Evolutionary conservation across 1,140 invertebrate genomes (phyloP).

Genomic region (Drosophila mojavensis): DNA sequence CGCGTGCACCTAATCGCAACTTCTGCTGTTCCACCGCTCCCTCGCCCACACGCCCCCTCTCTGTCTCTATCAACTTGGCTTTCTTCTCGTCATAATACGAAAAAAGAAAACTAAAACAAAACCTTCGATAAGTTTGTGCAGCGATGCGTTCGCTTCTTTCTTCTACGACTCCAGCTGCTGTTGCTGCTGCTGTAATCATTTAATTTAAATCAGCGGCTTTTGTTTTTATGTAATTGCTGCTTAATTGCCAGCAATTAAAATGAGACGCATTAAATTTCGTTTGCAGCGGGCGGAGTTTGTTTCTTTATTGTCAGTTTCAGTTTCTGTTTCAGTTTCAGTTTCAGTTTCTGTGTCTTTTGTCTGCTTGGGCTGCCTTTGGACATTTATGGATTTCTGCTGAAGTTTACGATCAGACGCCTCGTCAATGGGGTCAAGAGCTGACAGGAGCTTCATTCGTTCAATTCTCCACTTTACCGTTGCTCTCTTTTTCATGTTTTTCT

Average conservation of each 20-base stretch:
- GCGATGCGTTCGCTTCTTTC: conserved; percentile 47
- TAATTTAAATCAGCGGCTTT: conserved; percentile 69
- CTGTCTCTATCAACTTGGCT: conserved; percentile 23
- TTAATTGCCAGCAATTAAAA: conserved; percentile 77
- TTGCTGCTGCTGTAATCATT: conserved; percentile 68
- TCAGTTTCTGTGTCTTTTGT: conserved; percentile 6
- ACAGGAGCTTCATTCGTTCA: conserved; percentile 48
- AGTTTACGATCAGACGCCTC: conserved; percentile 37
- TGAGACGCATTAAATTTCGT: conserved; percentile 57
- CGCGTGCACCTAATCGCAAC: conserved; percentile 69
- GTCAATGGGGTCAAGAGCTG: conserved; percentile 72
- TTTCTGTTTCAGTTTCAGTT: conserved; percentile 2
- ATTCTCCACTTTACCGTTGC: conserved; percentile 17
- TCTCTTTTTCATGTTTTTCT: conserved; percentile 20
- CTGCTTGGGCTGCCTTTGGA: conserved; percentile 19
- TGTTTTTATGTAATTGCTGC: conserved; percentile 75
- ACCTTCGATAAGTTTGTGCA: conserved; percentile 45
- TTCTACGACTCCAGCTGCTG: conserved; percentile 7
- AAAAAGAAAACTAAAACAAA: conserved; percentile 14
- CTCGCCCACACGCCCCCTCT: conserved; percentile 11
- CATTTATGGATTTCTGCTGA: conserved; percentile 34
- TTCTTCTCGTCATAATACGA: conserved; percentile 47
- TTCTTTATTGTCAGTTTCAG: conserved; percentile 6
- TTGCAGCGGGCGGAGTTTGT: conserved; percentile 46
- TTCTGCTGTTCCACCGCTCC: background rate